Evolutionary conservation across 2,888 invertebrate genomes (phyloP).

Genomic region (Acheta domesticus): DNA sequence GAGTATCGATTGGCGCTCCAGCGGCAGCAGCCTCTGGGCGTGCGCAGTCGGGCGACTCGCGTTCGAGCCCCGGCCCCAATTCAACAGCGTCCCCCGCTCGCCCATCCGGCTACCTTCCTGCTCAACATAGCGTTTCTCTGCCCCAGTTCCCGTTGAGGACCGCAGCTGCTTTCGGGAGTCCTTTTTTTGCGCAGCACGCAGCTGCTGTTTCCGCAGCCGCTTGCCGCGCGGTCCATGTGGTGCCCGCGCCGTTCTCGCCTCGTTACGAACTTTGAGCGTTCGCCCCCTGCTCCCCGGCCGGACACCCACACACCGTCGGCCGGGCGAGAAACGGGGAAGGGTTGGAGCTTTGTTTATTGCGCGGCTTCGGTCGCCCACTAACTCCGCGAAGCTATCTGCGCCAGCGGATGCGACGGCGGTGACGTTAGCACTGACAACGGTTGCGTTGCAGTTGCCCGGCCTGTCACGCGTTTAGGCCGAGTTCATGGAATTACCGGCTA

Average conservation of each 20-base stretch:
- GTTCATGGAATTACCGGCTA: too few species aligned
- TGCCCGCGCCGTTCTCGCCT: background rate
- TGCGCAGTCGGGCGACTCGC: background rate
- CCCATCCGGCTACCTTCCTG: too few species aligned
- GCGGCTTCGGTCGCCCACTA: background rate
- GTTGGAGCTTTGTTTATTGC: background rate
- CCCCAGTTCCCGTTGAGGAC: too few species aligned
- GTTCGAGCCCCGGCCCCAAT: background rate
- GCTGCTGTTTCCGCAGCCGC: background rate
- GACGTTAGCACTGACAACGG: too few species aligned
- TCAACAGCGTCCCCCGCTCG: background rate
- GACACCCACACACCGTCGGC: too few species aligned
- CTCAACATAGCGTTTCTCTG: too few species aligned
- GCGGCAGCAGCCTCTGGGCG: background rate
- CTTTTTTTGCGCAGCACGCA: background rate
- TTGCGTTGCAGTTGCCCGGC: too few species aligned
- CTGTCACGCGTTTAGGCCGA: too few species aligned
- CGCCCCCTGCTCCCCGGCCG: too few species aligned
- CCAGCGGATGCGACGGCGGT: too few species aligned
- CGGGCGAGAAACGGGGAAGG: background rate
- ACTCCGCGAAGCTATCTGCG: background rate
- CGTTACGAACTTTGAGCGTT: background rate
- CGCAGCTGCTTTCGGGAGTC: too few species aligned
- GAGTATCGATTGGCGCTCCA: background rate
- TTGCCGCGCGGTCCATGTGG: background rate